Evolutionary conservation across 1,140 invertebrate genomes (phyloP).

Genomic region (Mycetomoellerius zeteki): DNA sequence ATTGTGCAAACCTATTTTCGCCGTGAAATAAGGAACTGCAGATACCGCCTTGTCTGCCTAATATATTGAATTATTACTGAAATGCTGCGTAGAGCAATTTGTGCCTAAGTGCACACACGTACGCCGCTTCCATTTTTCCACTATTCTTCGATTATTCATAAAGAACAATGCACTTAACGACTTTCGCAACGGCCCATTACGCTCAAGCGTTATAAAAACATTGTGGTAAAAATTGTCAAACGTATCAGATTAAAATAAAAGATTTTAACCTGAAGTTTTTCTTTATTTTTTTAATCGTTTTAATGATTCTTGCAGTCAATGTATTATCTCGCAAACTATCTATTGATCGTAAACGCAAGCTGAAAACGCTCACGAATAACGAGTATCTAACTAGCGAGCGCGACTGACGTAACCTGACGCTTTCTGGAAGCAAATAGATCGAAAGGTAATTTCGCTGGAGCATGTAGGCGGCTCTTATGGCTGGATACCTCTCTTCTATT

Average conservation of each 20-base stretch:
- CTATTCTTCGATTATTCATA: background rate
- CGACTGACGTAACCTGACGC: slow-evolving; percentile 45
- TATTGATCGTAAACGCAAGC: slow-evolving; percentile 21
- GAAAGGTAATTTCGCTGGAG: slow-evolving; percentile 59
- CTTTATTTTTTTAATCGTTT: background rate
- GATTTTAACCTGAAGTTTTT: background rate
- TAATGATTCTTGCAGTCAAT: background rate
- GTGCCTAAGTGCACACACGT: slow-evolving; percentile 4
- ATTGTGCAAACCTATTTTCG: slow-evolving; percentile 43
- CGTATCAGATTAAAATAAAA: background rate
- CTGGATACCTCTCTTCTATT: slow-evolving; percentile 23
- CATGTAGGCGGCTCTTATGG: slow-evolving; percentile 56
- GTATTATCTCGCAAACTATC: background rate
- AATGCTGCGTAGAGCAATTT: slow-evolving; percentile 28
- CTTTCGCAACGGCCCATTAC: background rate
- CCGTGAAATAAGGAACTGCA: slow-evolving; percentile 34
- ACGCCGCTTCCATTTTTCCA: background rate
- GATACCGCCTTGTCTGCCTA: slow-evolving; percentile 20
- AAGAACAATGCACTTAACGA: background rate
- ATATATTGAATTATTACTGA: slow-evolving; percentile 38
- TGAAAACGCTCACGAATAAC: slow-evolving; percentile 47
- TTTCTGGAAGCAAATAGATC: slow-evolving; percentile 55
- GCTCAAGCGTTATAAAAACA: background rate
- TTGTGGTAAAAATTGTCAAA: background rate
- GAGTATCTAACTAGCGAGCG: background rate